phyloP scores from a whole-genome alignment of 2,113 vertebrate species.

The Brachyhypopomus gauderio region DNA sequence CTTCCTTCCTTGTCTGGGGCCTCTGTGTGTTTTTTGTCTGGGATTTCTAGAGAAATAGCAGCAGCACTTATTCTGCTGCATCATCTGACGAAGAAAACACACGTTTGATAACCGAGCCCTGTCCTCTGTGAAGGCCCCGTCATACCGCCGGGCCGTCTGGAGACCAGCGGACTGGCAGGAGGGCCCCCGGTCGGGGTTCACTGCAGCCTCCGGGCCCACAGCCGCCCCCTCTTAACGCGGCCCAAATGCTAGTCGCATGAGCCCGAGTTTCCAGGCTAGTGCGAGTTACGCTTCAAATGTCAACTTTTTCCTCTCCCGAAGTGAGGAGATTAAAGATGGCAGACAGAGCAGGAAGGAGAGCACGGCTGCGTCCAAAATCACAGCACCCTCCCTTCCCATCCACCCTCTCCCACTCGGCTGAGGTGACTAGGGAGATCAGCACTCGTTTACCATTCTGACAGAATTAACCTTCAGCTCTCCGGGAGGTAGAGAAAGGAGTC shows the following conservation, averaged over 20 bases:
- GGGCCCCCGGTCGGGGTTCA: neutral
- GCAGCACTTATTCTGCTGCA: neutral
- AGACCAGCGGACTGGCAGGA: neutral
- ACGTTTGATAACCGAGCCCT: neutral
- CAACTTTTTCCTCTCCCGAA: conserved; percentile 53
- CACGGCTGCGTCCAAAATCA: conserved; percentile 31
- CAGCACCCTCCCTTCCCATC: conserved; percentile 29
- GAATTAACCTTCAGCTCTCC: conserved; percentile 34
- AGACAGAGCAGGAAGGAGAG: conserved; percentile 25
- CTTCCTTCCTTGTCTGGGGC: no score
- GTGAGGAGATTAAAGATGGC: conserved; percentile 51
- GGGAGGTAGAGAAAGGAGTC: conserved; percentile 38
- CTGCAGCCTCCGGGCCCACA: conserved; percentile 32
- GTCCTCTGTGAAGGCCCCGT: conserved; percentile 17
- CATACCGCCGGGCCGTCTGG: conserved; percentile 12
- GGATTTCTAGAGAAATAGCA: conserved; percentile 33
- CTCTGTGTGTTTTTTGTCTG: conserved; percentile 9
- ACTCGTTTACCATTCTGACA: conserved; percentile 34
- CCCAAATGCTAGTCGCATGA: conserved; percentile 42
- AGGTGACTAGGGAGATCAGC: conserved; percentile 44
- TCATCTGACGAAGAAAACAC: conserved; percentile 13
- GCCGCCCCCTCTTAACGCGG: conserved; percentile 32
- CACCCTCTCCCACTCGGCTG: neutral
- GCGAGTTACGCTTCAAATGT: conserved; percentile 52
- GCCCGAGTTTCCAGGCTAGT: conserved; percentile 52